These are phyloP conservation scores for Scaptomyza caliginosa DNA, from an alignment of 2,888 invertebrate genomes.

Conservation along the genomic window DNA sequence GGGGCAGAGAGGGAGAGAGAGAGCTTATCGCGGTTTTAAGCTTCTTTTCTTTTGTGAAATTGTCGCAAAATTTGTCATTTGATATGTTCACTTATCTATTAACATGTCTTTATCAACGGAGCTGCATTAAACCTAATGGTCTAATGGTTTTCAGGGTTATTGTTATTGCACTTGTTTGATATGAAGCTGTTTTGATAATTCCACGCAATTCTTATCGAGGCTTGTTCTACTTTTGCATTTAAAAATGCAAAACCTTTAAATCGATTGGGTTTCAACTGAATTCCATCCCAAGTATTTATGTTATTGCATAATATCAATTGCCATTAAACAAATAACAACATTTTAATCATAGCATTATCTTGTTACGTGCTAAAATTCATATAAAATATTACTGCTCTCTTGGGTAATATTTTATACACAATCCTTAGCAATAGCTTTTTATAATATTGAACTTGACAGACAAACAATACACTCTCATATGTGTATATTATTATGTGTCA, in stretches of 20 bases:
- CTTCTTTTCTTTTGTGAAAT: background rate
- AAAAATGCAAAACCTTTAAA: background rate
- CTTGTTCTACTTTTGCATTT: background rate
- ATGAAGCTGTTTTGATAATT: conserved; percentile 9
- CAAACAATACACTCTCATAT: background rate
- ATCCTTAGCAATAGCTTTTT: background rate
- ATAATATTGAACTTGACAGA: background rate
- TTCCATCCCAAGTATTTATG: background rate
- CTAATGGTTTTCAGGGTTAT: background rate
- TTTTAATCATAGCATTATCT: too few species aligned
- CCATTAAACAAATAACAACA: background rate
- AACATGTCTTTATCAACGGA: conserved; percentile 10
- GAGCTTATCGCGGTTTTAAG: background rate
- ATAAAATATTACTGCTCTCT: background rate
- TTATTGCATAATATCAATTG: background rate
- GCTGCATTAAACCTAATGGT: conserved; percentile 22
- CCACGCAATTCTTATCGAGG: conserved; percentile 16
- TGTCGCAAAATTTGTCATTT: conserved; percentile 3
- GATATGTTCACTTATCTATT: conserved; percentile 22
- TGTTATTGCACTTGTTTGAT: conserved; percentile 17
- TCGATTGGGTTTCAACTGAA: background rate
- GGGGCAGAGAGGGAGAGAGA: too few species aligned
- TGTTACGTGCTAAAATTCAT: background rate
- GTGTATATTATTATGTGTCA: background rate
- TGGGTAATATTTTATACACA: background rate